Conservation (phyloP, 2,888 invertebrate genomes). For the Drosophila algonquin region DNA sequence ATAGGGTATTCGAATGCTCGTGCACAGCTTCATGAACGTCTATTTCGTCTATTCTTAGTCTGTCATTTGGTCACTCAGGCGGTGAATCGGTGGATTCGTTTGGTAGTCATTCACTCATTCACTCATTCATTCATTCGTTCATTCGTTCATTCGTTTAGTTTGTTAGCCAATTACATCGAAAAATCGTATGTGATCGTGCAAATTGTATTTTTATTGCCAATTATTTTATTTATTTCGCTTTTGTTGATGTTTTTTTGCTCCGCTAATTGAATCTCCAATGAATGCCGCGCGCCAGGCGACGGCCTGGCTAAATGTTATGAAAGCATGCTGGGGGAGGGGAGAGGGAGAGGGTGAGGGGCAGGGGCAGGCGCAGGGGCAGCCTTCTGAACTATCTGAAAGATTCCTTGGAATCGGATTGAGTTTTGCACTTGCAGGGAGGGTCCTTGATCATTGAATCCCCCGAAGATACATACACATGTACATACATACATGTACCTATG, state of each 20-base stretch:
- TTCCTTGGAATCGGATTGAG: not conserved
- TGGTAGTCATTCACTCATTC: slow-evolving; percentile 36
- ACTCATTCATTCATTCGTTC: too few species aligned
- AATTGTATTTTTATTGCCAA: slow-evolving; percentile 78
- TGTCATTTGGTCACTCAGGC: slow-evolving; percentile 8
- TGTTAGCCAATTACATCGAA: slow-evolving; percentile 65
- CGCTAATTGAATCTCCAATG: slow-evolving; percentile 39
- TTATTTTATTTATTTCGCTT: slow-evolving; percentile 75
- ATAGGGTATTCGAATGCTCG: too few species aligned
- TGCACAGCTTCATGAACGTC: not conserved
- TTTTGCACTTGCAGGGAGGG: too few species aligned
- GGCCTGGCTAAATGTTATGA: slow-evolving; percentile 39
- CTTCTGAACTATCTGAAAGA: not conserved
- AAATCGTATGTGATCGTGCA: slow-evolving; percentile 77
- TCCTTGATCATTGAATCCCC: not conserved
- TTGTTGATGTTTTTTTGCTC: slow-evolving; percentile 27
- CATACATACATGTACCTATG: too few species aligned
- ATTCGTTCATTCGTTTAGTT: slow-evolving; percentile 45
- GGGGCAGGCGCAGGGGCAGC: not conserved
- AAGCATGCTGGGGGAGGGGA: too few species aligned
- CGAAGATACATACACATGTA: too few species aligned
- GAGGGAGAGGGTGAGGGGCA: too few species aligned
- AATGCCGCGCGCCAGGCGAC: slow-evolving; percentile 24
- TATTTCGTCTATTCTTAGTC: not conserved
- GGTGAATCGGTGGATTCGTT: slow-evolving; percentile 16